These are phyloP conservation scores for Huso huso DNA, from an alignment of 2,797 vertebrate genomes.

Conservation along the genomic window DNA sequence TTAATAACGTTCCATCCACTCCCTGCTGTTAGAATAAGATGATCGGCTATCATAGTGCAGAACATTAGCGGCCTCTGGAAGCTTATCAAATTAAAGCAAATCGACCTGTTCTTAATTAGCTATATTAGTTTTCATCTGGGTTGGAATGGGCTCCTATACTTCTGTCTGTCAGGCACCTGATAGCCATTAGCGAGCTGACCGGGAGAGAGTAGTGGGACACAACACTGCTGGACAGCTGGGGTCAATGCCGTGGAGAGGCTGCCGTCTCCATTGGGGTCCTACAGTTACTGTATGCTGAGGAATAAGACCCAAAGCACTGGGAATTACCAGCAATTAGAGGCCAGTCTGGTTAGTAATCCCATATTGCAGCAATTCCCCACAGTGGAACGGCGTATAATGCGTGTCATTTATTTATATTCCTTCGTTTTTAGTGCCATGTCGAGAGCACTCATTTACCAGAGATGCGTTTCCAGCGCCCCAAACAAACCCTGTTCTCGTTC, in stretches of 20 bases:
- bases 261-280: neutral
- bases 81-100: conserved; percentile 4
- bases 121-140: conserved; percentile 7
- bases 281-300: neutral
- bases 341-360: too few species aligned
- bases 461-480: too few species aligned
- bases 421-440: too few species aligned
- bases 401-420: too few species aligned
- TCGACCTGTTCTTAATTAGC: conserved; percentile 2
- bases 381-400: too few species aligned
- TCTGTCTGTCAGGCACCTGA: neutral
- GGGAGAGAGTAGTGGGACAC: neutral
- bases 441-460: too few species aligned
- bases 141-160: neutral
- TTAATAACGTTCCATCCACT: neutral
- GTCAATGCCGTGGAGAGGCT: neutral
- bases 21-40: too few species aligned
- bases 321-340: neutral
- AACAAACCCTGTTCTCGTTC: too few species aligned
- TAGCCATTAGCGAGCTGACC: conserved; percentile 1
- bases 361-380: too few species aligned
- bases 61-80: neutral
- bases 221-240: neutral
- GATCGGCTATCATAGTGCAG: neutral
- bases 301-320: neutral